phyloP scores from a whole-genome alignment of 2,797 vertebrate species.

The Vespertilio murinus region DNA sequence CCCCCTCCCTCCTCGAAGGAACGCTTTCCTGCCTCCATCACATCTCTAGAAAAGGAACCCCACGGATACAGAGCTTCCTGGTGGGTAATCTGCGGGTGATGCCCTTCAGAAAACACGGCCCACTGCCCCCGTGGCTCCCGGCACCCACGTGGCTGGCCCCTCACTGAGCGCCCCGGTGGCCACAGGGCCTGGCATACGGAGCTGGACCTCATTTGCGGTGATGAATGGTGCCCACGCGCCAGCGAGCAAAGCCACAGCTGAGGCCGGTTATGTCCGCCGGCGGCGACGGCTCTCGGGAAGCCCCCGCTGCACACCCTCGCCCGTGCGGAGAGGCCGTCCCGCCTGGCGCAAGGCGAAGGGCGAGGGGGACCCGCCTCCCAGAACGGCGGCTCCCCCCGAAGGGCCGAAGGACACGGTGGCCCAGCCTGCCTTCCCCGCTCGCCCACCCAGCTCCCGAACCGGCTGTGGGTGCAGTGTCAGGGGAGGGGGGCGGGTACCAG shows the following conservation, averaged over 20 bases:
- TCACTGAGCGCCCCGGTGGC: too few species aligned
- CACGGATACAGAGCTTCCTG: not conserved
- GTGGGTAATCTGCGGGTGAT: slow-evolving; percentile 58
- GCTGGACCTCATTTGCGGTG: slow-evolving; percentile 86
- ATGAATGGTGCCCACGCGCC: slow-evolving; percentile 86
- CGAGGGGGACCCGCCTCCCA: slow-evolving; percentile 10
- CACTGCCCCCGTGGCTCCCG: slow-evolving; percentile 69
- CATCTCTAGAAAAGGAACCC: not conserved
- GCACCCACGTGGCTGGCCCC: slow-evolving; percentile 66
- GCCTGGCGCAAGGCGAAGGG: slow-evolving; percentile 58
- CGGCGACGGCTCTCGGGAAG: slow-evolving; percentile 83
- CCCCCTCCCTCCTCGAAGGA: not conserved
- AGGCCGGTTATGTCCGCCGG: slow-evolving; percentile 87
- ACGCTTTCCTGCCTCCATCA: not conserved
- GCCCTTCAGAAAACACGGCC: slow-evolving; percentile 67
- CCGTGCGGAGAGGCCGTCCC: slow-evolving; percentile 74
- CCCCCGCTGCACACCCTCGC: slow-evolving; percentile 78
- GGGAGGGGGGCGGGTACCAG: not conserved
- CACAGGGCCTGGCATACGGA: too few species aligned
- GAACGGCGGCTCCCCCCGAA: rapidly evolving
- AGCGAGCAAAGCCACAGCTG: slow-evolving; percentile 86
- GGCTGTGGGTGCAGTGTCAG: not conserved
- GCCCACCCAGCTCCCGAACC: too few species aligned
- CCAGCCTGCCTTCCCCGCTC: not conserved
- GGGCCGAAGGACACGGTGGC: not conserved